These are phyloP conservation scores for Meteorus sp. DNA, from an alignment of 1,140 invertebrate species.

Conservation along the genomic window DNA sequence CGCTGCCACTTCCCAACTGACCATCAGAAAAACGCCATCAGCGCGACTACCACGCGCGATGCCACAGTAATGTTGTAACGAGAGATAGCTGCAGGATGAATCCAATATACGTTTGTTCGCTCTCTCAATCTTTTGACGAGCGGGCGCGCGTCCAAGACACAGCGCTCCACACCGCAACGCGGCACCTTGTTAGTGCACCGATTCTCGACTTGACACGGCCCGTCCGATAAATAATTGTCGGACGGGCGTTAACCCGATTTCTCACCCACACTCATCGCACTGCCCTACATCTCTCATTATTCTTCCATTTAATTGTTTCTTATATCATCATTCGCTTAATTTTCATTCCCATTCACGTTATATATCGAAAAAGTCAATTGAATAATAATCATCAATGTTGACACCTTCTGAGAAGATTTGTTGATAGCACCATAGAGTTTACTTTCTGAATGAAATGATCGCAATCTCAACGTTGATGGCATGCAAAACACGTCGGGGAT, in stretches of 20 bases:
- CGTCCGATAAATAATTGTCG: constrained; percentile 47
- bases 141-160: no score
- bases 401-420: no score
- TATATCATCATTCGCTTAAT: no score
- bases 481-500: not conserved
- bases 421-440: no score
- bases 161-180: no score
- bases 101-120: not conserved
- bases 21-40: constrained; percentile 50
- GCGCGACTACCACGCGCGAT: not conserved
- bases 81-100: not conserved
- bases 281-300: not conserved
- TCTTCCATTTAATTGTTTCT: not conserved
- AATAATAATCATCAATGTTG: no score
- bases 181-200: constrained; percentile 59
- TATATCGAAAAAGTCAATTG: no score
- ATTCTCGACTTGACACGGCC: constrained; percentile 48
- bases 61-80: not conserved
- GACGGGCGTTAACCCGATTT: constrained; percentile 54
- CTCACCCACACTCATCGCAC: constrained; percentile 24
- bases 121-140: constrained; percentile 11
- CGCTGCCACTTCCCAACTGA: constrained; percentile 45
- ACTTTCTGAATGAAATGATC: constrained; percentile 41
- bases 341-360: no score
- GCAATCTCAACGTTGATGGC: constrained; percentile 37